phyloP scores from a whole-genome alignment of 2,797 vertebrate species.

The Falco naumanni region DNA sequence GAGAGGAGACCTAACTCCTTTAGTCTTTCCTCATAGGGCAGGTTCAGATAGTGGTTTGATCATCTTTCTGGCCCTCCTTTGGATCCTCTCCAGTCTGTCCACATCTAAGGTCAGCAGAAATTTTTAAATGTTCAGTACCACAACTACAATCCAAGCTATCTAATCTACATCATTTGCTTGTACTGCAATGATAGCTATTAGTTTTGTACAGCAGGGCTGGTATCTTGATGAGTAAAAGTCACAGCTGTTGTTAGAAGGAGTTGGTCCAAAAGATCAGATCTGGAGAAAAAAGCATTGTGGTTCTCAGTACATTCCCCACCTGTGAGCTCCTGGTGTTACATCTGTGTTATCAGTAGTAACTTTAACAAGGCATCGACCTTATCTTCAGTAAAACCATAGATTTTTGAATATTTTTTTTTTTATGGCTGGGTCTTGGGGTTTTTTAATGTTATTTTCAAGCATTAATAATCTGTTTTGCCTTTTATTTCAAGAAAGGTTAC shows the following conservation, averaged over 20 bases:
- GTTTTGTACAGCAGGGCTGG: background rate
- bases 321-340: background rate
- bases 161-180: background rate
- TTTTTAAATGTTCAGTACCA: background rate
- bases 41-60: background rate
- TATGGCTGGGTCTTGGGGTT: rapidly evolving
- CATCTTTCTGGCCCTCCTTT: background rate
- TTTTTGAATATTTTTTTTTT: background rate
- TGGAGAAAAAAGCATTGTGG: background rate
- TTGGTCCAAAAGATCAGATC: background rate
- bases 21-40: background rate
- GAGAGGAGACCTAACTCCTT: background rate
- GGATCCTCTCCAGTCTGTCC: background rate
- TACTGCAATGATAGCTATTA: background rate
- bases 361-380: background rate
- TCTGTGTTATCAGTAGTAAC: background rate
- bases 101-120: background rate
- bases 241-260: background rate
- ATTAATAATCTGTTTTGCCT: background rate
- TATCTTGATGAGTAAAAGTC: background rate
- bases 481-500: background rate
- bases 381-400: background rate
- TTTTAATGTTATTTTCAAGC: background rate
- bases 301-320: background rate
- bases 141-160: background rate